Evolutionary conservation across 2,113 vertebrate genomes (phyloP).

Genomic region (Lophotis ruficrista): DNA sequence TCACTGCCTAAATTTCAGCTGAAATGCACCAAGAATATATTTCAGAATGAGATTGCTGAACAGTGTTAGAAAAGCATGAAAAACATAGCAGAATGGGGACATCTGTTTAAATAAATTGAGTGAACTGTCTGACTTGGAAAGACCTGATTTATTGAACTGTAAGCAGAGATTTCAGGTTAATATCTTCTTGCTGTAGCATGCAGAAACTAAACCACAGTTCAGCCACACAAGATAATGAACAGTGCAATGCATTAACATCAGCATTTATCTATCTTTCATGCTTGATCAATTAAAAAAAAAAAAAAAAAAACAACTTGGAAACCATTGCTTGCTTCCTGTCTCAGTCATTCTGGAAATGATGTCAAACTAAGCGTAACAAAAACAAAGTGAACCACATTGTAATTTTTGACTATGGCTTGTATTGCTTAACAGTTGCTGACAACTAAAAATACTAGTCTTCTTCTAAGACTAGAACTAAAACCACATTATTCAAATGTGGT

Average conservation of each 20-base stretch:
- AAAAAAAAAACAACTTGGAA: not conserved
- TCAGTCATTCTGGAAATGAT: not conserved
- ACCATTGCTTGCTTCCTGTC: not conserved
- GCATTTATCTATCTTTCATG: not conserved
- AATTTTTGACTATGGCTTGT: not conserved
- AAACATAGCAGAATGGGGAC: not conserved
- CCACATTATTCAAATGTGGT: not conserved
- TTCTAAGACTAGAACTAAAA: not conserved
- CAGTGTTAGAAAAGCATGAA: not conserved
- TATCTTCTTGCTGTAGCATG: not conserved
- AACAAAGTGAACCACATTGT: not conserved
- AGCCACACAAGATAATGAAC: not conserved
- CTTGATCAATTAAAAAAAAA: not conserved
- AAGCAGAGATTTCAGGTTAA: not conserved
- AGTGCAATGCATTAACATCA: not conserved
- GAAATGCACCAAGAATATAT: not conserved
- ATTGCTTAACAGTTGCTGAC: not conserved
- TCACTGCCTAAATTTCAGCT: not conserved
- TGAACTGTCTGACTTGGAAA: not conserved
- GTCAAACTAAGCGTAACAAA: not conserved
- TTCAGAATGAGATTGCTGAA: not conserved
- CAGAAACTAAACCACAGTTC: not conserved
- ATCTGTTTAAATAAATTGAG: not conserved
- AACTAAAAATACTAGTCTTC: not conserved
- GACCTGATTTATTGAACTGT: not conserved